Conservation (phyloP, 92 coral and sea anemone genomes). For the Umimayanthus kanabou region DNA sequence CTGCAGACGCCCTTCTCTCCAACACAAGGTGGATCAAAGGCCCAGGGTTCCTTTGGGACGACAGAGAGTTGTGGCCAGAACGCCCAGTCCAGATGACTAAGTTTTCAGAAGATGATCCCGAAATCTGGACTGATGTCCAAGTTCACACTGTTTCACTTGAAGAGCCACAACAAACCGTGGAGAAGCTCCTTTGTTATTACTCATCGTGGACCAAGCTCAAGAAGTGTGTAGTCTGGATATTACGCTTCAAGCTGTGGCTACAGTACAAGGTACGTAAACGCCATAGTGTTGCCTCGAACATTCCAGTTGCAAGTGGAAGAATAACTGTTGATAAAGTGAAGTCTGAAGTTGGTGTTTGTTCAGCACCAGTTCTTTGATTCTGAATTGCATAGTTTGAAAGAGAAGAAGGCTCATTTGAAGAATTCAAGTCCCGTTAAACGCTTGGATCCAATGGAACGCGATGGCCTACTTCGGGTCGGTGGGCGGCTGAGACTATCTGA, state of each 20-base stretch:
- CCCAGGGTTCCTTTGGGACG: too few species aligned
- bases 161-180: too few species aligned
- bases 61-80: too few species aligned
- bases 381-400: conserved; percentile 24
- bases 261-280: conserved; percentile 3
- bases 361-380: too few species aligned
- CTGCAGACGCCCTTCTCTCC: too few species aligned
- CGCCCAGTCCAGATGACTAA: background rate
- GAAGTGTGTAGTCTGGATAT: too few species aligned
- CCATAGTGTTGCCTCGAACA: conserved; percentile 5
- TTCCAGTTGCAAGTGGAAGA: too few species aligned
- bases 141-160: too few species aligned
- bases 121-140: background rate
- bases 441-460: conserved; percentile 44
- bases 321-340: conserved; percentile 53
- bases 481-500: too few species aligned
- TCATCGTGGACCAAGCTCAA: conserved; percentile 1
- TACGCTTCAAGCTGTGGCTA: too few species aligned
- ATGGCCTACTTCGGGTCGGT: conserved; percentile 56
- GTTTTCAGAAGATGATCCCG: conserved; percentile 36
- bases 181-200: background rate
- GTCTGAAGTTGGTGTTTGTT: conserved; percentile 44
- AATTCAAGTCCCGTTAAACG: conserved; percentile 50
- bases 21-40: too few species aligned
- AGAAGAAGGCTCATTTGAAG: conserved; percentile 40